These are phyloP conservation scores for Alsophila aescularia DNA, from an alignment of 2,888 invertebrate genomes.

Conservation along the genomic window DNA sequence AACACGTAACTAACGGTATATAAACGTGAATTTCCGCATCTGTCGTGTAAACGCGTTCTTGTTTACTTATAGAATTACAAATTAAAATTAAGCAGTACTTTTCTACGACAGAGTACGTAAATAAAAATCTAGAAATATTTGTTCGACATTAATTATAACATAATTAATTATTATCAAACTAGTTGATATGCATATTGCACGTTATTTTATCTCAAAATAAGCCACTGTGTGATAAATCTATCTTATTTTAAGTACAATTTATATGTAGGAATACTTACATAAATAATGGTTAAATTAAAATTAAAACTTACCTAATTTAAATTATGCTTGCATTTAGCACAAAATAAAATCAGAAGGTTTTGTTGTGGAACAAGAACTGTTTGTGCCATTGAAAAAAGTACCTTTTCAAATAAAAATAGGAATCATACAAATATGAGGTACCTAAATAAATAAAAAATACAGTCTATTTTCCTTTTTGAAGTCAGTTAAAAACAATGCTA, in stretches of 20 bases:
- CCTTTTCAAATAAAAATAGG: too few relatives aligned
- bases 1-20: too few relatives aligned
- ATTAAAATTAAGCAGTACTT: background rate
- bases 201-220: background rate
- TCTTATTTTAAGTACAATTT: conserved; percentile 10
- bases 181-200: conserved; percentile 7
- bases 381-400: conserved; percentile 9
- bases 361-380: background rate
- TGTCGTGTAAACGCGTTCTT: conserved; percentile 3
- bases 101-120: too few relatives aligned
- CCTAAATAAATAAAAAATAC: too few relatives aligned
- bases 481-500: too few relatives aligned
- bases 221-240: background rate
- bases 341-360: background rate
- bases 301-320: background rate
- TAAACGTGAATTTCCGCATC: background rate
- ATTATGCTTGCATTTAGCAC: conserved; percentile 2
- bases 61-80: conserved; percentile 9
- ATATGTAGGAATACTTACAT: background rate
- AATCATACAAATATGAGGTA: too few relatives aligned
- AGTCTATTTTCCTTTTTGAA: too few relatives aligned
- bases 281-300: too few relatives aligned
- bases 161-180: background rate
- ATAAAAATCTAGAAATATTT: background rate
- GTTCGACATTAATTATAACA: conserved; percentile 4